Conservation (phyloP, 2,113 vertebrate genomes). For the Noctilio leporinus region DNA sequence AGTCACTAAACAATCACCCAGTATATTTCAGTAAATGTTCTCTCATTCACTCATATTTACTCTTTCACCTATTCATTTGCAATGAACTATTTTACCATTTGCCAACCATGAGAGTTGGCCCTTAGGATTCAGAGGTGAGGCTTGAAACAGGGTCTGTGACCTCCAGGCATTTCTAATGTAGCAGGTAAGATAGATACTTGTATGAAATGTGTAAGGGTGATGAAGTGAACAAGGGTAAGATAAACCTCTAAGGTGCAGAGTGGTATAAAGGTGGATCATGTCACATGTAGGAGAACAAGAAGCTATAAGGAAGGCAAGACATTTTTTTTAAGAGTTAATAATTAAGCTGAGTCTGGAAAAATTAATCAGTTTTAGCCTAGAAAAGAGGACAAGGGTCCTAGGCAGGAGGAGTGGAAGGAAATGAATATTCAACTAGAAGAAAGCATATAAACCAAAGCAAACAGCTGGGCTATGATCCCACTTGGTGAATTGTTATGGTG, state of each 20-base stretch:
- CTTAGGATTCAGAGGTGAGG: neutral
- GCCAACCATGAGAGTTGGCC: neutral
- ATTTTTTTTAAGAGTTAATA: neutral
- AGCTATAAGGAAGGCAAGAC: neutral
- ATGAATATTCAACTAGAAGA: neutral
- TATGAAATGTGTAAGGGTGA: neutral
- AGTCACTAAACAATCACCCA: neutral
- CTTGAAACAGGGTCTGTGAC: neutral
- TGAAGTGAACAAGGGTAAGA: neutral
- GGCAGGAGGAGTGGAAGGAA: neutral
- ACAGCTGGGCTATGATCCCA: neutral
- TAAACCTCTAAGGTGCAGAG: neutral
- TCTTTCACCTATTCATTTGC: neutral
- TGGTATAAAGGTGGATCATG: neutral
- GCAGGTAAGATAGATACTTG: neutral
- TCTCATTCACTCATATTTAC: too few species aligned
- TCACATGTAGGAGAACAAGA: neutral
- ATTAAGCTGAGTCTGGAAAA: neutral
- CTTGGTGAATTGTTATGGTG: neutral
- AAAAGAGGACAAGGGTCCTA: neutral
- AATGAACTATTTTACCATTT: neutral
- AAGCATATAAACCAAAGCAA: neutral
- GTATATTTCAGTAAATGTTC: neutral
- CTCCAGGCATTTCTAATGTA: neutral
- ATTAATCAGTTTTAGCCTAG: neutral